Conservation (phyloP, 2,797 vertebrate species). For the Lutra lutra region DNA sequence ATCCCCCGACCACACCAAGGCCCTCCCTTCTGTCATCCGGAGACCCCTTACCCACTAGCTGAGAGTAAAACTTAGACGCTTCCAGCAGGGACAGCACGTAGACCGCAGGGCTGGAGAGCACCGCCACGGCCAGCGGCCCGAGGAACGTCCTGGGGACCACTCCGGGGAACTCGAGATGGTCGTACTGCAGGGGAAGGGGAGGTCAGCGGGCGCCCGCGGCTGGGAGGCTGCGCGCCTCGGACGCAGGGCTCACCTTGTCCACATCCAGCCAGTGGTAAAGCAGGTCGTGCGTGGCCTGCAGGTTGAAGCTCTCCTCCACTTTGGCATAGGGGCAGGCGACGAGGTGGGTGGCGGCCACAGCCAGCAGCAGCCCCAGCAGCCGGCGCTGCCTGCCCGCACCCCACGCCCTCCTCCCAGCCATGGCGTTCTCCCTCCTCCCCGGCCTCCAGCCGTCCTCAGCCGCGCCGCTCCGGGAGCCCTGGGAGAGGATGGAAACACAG, state of each 20-base stretch:
- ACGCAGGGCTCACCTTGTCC: slow-evolving; percentile 87
- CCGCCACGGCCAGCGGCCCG: slow-evolving; percentile 92
- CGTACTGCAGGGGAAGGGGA: slow-evolving; percentile 90
- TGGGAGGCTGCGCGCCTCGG: fast-evolving
- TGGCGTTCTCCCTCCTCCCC: slow-evolving; percentile 60
- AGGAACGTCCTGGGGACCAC: slow-evolving; percentile 97
- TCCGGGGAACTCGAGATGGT: slow-evolving; percentile 97
- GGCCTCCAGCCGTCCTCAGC: neutral
- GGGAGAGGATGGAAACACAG: neutral
- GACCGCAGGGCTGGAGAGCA: slow-evolving; percentile 90
- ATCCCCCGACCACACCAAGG: fast-evolving
- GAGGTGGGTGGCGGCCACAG: slow-evolving; percentile 89
- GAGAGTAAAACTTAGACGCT: slow-evolving; percentile 92
- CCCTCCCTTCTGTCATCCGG: fast-evolving
- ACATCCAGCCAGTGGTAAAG: slow-evolving; percentile 92
- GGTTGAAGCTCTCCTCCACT: slow-evolving; percentile 98
- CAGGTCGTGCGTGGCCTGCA: slow-evolving; percentile 96
- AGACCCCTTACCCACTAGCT: slow-evolving; percentile 90
- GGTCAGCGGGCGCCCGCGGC: neutral
- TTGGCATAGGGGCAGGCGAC: slow-evolving; percentile 94
- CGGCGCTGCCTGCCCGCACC: slow-evolving; percentile 72
- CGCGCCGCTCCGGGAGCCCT: neutral
- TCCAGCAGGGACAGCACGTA: slow-evolving; percentile 88
- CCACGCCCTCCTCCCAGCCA: slow-evolving; percentile 89
- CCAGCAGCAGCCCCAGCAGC: slow-evolving; percentile 88